Evolutionary conservation across 2,888 invertebrate species (phyloP), one percentile per base, ranked within the genome.

Genomic region (Cephus sareptanus): DNA sequence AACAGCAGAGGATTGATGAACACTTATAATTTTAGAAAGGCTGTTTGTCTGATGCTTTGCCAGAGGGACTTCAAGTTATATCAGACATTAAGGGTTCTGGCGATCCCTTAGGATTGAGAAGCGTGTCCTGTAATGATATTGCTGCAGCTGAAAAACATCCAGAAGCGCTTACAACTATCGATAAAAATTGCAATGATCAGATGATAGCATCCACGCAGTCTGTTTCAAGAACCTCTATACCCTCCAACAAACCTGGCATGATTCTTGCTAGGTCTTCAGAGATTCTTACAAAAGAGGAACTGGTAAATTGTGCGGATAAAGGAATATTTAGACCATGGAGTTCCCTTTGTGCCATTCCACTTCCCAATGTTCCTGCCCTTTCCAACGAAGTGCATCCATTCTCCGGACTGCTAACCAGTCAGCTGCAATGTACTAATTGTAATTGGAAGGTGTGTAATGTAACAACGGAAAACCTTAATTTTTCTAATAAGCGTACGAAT

Each of bases 321-420:
- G 85, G 84, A 35, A 79, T 83, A 30, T 80, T 84, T 30, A 87
- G 85, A 79, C 84, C 87, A 4, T 90, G 90, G 90, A 89, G 81
- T 70, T 91, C 89, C 30, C 81, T 91, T 4, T 89, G 86, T 76
- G 80, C 89, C 11, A 89, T 91, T 81, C 86, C 91, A 34, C 83
- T 86, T 73, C 76, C 82, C 3, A 85, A 80, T 76, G 81, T 86
- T 76, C 83, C 87, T n/a, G 79, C 79, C 2, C 75, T 82, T 69
- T 86, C 89, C 1, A 87, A 89, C 74, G 89, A 90, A 82, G 86
- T 94, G 13, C 94, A 95, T 90, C 96, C 96, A 1, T 96, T 96
- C 89, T 94, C 94, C 79, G 96, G 96, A 34, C 94, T 96, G 40
- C 92, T 96, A 81, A 96, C 96, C 76, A 96, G 95, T 88, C 96